These are phyloP conservation scores for Paradisaea rubra DNA, from an alignment of 2,113 vertebrate species.

Conservation along the genomic window DNA sequence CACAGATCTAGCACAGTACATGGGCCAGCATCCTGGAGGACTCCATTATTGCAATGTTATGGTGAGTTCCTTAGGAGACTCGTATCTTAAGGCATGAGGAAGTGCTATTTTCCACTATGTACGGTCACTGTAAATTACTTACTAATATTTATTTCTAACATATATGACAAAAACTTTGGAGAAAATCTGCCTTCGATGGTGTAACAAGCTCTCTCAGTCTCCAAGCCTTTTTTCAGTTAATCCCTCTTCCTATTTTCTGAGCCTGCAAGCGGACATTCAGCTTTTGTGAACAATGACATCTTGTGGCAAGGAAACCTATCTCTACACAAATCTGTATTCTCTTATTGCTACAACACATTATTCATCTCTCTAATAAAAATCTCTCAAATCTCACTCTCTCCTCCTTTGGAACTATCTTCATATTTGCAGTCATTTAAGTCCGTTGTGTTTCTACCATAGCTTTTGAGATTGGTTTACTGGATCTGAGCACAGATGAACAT, in stretches of 20 bases:
- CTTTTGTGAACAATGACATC: neutral
- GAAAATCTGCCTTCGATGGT: neutral
- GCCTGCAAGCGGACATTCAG: neutral
- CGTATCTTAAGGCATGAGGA: neutral
- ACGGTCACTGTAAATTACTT: neutral
- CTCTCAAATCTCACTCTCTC: neutral
- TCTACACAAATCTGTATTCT: neutral
- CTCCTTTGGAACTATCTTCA: neutral
- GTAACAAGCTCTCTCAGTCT: neutral
- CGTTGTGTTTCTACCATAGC: neutral
- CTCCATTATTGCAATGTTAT: slow-evolving; percentile 78
- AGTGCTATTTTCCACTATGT: neutral
- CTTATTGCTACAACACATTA: neutral
- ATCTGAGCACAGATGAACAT: neutral
- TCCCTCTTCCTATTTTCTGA: neutral
- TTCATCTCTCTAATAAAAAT: neutral
- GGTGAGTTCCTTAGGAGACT: slow-evolving; percentile 64
- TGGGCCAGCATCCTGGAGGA: slow-evolving; percentile 86
- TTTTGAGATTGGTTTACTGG: neutral
- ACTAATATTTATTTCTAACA: neutral
- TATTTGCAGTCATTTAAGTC: neutral
- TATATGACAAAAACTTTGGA: neutral
- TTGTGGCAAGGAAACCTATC: neutral
- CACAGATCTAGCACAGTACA: slow-evolving; percentile 85
- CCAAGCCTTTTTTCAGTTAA: neutral